Evolutionary conservation across 2,797 vertebrate species (phyloP), one percentile per base, ranked within the genome.

Genomic region (Adrianichthys oophorus): DNA sequence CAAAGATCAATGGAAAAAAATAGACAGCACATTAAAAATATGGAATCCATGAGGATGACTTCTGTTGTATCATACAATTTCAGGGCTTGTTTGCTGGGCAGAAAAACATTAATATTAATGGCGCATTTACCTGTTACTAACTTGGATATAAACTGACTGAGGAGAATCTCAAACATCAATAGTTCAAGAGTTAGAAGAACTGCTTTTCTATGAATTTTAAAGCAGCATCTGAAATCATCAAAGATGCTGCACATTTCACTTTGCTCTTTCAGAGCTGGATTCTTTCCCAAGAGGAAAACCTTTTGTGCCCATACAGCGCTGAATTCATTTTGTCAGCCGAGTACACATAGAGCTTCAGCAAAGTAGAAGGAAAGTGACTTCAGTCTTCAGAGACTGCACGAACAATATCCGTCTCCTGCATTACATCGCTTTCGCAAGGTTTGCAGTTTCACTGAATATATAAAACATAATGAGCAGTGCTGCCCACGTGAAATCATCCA

Each of bases 131-230:
- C 54, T 3, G 50, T 65, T 29, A 50, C 5, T 53, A n/a, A 47
- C 14, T 1, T n/a, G 29, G 10, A 24, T 47, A 67, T 64, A 67
- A 49, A 29, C 19, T 41, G 42, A 41, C 29, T 58, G 64, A 46
- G 21, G 21, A 26, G 17, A 53, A 40, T 72, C 52, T 48, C 15
- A 18, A 42, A 62, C 26, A 57, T 75, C 74, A 55, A 58, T 68
- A 56, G 41, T 19, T 23, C 41, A 45, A 40, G 57, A 62, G 3
- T 59, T 41, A 41, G 55, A 41, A 46, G 50, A 55, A 53, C 65
- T 37, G 10, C 19, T 68, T 21, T 70, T 68, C 75, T 59, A 74
- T 80, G 68, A 63, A 82, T 81, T 78, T 79, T 70, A 67, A 83
- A 82, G 75, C 70, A 56, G 43, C 46, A 62, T 63, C 37, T 66